These are phyloP conservation scores for Adineta ricciae DNA, from an alignment of 2,888 invertebrate species.

Conservation along the genomic window DNA sequence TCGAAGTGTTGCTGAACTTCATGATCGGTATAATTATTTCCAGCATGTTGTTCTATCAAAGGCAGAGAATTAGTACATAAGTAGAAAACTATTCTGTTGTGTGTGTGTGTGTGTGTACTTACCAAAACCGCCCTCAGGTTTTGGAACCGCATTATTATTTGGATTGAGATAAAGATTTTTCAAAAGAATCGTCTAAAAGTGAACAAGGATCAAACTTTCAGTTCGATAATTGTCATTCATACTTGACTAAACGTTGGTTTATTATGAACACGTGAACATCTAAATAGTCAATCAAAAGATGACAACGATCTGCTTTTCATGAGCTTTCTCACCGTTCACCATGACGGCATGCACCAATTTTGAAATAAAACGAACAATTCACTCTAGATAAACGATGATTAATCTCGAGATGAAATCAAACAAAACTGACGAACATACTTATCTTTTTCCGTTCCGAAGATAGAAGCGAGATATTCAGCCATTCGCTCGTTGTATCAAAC, in stretches of 20 bases:
- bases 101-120: too few species aligned
- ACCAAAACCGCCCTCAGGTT: not conserved
- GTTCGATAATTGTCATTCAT: not conserved
- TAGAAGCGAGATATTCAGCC: not conserved
- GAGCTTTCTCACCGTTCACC: slow-evolving; percentile 59
- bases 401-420: too few species aligned
- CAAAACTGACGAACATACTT: not conserved
- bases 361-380: slow-evolving; percentile 98
- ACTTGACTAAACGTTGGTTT: slow-evolving; percentile 91
- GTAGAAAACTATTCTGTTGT: not conserved
- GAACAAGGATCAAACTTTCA: not conserved
- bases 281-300: slow-evolving; percentile 38
- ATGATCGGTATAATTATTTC: not conserved
- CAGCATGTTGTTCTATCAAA: not conserved
- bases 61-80: not conserved
- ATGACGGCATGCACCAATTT: slow-evolving; percentile 97
- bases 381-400: too few species aligned
- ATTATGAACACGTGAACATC: slow-evolving; percentile 95
- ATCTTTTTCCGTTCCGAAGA: slow-evolving; percentile 17
- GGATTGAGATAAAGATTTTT: slow-evolving; percentile 14
- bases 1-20: slow-evolving; percentile 4
- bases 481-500: not conserved
- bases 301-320: too few species aligned
- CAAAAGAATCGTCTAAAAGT: not conserved
- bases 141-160: not conserved